Percentiles rank a stretch among this genome's conserved stretches.
Evolutionary conservation across 2,797 vertebrate species (phyloP).

Genomic region (Euthynnus affinis): DNA sequence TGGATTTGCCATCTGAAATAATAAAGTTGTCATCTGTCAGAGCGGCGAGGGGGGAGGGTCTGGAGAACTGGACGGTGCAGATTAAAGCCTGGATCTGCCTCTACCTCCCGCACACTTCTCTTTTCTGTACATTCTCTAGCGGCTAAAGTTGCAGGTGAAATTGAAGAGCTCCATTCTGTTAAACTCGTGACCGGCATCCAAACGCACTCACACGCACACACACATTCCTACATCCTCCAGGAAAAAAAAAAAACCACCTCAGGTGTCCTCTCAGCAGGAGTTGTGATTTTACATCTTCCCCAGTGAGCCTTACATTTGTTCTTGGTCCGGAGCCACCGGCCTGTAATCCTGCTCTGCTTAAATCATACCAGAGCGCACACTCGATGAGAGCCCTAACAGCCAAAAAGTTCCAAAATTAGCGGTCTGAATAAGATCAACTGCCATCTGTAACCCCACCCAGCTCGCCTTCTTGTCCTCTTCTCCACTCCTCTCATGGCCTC

Average conservation of each 20-base stretch:
- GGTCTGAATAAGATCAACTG: constrained; percentile 41
- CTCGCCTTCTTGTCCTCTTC: constrained; percentile 21
- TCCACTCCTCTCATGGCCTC: constrained; percentile 15
- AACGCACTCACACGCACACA: constrained; percentile 24
- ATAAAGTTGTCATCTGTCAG: constrained; percentile 88
- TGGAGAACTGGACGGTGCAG: constrained; percentile 65
- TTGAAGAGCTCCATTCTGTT: constrained; percentile 64
- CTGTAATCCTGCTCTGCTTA: constrained; percentile 28
- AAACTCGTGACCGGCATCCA: constrained; percentile 71
- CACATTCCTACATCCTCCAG: constrained; percentile 25
- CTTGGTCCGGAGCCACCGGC: constrained; percentile 39
- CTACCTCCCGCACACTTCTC: constrained; percentile 53
- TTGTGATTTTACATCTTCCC: constrained; percentile 34
- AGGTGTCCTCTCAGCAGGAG: constrained; percentile 46
- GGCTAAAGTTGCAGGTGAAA: constrained; percentile 63
- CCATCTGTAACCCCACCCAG: constrained; percentile 32
- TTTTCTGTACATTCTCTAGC: constrained; percentile 46
- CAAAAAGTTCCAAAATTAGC: constrained; percentile 64
- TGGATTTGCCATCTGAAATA: constrained; percentile 85
- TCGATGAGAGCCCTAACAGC: constrained; percentile 29
- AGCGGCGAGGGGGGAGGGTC: constrained; percentile 64
- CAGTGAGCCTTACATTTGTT: constrained; percentile 33
- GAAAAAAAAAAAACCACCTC: constrained; percentile 34
- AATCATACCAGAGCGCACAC: constrained; percentile 20
- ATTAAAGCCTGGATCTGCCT: constrained; percentile 80